Base-by-base conservation (phyloP, 1,140 invertebrate genomes). In the Bombus terrestris region DNA sequence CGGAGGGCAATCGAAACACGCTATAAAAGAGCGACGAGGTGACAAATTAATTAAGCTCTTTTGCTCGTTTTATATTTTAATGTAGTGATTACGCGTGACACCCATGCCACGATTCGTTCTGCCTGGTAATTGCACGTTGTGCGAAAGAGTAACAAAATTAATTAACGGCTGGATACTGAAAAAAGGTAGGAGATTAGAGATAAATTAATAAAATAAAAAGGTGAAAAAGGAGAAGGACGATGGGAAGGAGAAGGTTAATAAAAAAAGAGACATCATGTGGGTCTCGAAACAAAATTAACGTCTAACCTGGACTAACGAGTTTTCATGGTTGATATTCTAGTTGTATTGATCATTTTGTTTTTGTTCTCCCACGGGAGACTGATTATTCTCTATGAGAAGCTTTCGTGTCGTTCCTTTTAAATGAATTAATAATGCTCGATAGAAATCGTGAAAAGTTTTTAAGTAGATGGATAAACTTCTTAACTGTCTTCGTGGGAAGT, bases 1-100 rank as follows among this genome's bases (percentile, higher is more conserved):
- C 5, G 9, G 35, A 12, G 2, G 77, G 43, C 37, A 89, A 89
- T 89, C 88, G 87, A 77, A 86, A 86, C 69, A 37, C 72, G 76
- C 35, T 80, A 86, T 79, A 83, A 82, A 88, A 64, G 75, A 39
- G 71, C 81, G 74, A 1, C 62, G 41, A 57, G 37, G 74, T 59
- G 78, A 90, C 88, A 85, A 92, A 92, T 92, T 90, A 92, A 91
- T 89, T 82, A 89, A 84, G 83, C 82, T 59, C 69, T 47, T 81
- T 71, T 82, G 72, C 66, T 43, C 53, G 41, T 47, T 82, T 66
- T 76, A 84, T 74, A 68, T 85, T 85, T 85, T 85, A 81, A 73
- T 68, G 47, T 28, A 15, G 69, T 13, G 83, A 85, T 81, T 73
- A 85, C 68, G 57, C 5, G 76, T 43, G 32, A 59, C 57, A 41